Evolutionary conservation across 2,113 vertebrate genomes (phyloP), one percentile per base, ranked within the genome.

Genomic region (Pogona vitticeps): DNA sequence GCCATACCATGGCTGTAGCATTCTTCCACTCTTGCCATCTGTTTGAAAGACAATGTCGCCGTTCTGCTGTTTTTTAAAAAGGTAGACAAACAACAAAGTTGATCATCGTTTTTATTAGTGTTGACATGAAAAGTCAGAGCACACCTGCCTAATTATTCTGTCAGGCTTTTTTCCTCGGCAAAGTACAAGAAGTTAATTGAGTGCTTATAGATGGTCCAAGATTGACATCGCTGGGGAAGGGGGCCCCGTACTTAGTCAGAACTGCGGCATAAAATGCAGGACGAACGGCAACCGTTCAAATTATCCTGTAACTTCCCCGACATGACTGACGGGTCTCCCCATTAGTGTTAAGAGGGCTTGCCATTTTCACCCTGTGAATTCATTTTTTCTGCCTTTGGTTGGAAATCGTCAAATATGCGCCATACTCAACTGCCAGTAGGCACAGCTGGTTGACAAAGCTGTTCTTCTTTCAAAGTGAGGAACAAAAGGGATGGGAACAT

Each of bases 11-110:
- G 36, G 13, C 70, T 81, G 85, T 86, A 90, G 79, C 80, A 75
- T 82, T 65, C 3, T 33, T 75, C 71, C 38, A 82, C 58, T 77
- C 2, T 0, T 12, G 40, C 67, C 38, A 31, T 58, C 58, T 87
- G 82, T 90, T 90, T 82, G 91, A 92, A 92, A 92, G 82, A 76
- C 73, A 83, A 36, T 61, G 90, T 68, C 70, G 2, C 10, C 91
- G 28, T n/a, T n/a, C n/a, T n/a, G n/a, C n/a, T 86, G 67, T 89
- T 87, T 84, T 82, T n/a, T n/a, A n/a, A n/a, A 90, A 86, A 91
- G 73, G 72, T 75, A 91, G 40, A 91, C 93, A 88, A 92, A 76
- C 85, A 87, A 88, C 85, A 85, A 84, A 86, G 85, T 86, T 92
- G 89, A 88, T 93, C 85, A 83, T 61, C 33, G 1, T 71, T 33